Evolutionary conservation across 2,113 vertebrate genomes (phyloP).

Genomic region (Falcunculus frontatus): DNA sequence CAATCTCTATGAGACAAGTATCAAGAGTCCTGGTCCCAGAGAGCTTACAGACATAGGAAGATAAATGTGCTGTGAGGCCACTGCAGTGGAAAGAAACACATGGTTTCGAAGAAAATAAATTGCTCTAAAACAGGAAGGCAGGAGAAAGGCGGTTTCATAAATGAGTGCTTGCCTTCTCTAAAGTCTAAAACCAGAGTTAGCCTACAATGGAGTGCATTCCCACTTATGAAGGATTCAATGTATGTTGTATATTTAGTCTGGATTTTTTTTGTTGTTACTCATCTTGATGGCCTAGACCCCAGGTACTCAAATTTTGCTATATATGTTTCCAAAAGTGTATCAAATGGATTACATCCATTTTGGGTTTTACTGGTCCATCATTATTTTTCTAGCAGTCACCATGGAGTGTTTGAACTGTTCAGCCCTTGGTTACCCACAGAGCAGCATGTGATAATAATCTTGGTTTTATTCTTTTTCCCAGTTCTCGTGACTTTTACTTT

Average conservation of each 20-base stretch:
- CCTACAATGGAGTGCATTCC: background rate
- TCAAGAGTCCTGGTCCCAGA: background rate
- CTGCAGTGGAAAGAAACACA: background rate
- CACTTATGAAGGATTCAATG: background rate
- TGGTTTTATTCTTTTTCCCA: background rate
- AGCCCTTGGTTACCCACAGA: background rate
- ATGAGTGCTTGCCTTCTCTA: background rate
- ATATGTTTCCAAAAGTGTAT: background rate
- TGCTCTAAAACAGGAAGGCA: slow-evolving; percentile 27
- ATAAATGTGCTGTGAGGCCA: background rate
- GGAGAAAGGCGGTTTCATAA: slow-evolving; percentile 49
- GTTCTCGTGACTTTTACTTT: background rate
- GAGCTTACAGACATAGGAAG: background rate
- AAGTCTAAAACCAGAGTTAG: background rate
- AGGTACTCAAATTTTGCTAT: background rate
- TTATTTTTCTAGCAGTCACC: background rate
- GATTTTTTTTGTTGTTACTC: background rate
- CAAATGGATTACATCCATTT: background rate
- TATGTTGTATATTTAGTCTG: background rate
- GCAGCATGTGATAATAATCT: background rate
- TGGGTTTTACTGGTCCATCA: background rate
- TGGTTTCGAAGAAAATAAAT: slow-evolving; percentile 39
- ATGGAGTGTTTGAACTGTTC: background rate
- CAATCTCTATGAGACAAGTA: background rate
- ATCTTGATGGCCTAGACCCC: background rate